These are phyloP conservation scores for Rhipidura dahli DNA, from an alignment of 2,113 vertebrate genomes.

Conservation along the genomic window DNA sequence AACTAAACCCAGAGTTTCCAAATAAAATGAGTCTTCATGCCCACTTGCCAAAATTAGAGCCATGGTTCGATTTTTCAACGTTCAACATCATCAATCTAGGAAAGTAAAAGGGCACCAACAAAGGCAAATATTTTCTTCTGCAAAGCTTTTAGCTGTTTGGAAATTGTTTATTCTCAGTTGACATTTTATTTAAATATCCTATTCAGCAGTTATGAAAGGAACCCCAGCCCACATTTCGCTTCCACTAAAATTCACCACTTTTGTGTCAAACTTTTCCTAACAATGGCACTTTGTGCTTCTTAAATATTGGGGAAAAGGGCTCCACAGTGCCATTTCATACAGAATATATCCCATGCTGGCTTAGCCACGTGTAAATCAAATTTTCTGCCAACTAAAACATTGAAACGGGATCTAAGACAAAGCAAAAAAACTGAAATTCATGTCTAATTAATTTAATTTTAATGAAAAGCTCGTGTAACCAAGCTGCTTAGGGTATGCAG, in stretches of 20 bases:
- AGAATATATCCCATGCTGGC: not conserved
- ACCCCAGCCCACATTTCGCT: not conserved
- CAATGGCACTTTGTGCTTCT: not conserved
- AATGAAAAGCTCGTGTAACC: not conserved
- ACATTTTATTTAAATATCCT: slow-evolving; percentile 1
- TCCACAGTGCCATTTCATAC: not conserved
- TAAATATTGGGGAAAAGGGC: not conserved
- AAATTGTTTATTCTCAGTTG: not conserved
- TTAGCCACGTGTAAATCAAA: not conserved
- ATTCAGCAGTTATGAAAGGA: not conserved
- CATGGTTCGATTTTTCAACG: not conserved
- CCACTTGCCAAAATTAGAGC: not conserved
- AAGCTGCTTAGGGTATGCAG: not conserved
- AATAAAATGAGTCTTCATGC: not conserved
- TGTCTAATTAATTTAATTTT: not conserved
- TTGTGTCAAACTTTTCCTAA: not conserved
- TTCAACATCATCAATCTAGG: not conserved
- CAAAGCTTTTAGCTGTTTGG: not conserved
- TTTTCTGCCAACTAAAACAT: not conserved
- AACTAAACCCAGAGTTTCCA: not conserved
- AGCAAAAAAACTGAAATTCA: not conserved
- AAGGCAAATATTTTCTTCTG: not conserved
- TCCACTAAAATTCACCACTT: not conserved
- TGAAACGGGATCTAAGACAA: not conserved
- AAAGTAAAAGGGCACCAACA: not conserved